Conservation (phyloP, 2,113 vertebrate species). For the Oceanodroma tethys region DNA sequence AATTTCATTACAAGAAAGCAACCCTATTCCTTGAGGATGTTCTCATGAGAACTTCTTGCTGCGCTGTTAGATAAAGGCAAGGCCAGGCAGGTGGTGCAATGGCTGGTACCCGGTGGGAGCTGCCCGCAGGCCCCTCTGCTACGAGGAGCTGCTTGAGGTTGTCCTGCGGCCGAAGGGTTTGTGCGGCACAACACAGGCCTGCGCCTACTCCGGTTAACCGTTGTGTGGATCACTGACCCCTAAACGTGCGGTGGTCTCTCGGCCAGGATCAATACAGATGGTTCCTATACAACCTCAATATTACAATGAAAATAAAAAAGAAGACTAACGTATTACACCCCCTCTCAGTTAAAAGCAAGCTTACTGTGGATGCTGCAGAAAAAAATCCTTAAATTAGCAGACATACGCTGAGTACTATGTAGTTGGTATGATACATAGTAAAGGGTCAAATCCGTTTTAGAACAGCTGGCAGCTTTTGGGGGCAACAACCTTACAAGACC, state of each 20-base stretch:
- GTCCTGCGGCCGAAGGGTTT: neutral
- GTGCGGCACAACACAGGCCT: rapidly evolving
- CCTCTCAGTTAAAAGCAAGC: neutral
- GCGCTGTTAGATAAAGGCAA: neutral
- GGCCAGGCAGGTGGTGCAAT: too few relatives aligned
- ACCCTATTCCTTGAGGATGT: neutral
- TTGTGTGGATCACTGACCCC: too few relatives aligned
- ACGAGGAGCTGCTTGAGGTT: neutral
- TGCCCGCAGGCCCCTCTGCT: neutral
- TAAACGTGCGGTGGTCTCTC: rapidly evolving
- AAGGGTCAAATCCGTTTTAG: neutral
- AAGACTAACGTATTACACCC: neutral
- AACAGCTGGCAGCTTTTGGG: neutral
- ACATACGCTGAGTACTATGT: neutral
- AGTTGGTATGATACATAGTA: too few relatives aligned
- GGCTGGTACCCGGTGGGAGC: neutral
- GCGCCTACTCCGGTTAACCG: rapidly evolving
- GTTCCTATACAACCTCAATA: neutral
- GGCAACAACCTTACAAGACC: neutral
- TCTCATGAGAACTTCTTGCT: neutral
- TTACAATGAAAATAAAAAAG: neutral
- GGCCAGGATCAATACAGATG: neutral
- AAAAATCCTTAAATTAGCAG: neutral
- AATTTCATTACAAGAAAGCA: neutral
- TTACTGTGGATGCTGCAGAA: neutral